Conservation (phyloP, 1,140 invertebrate species). For the Paraescarpia echinospica region DNA sequence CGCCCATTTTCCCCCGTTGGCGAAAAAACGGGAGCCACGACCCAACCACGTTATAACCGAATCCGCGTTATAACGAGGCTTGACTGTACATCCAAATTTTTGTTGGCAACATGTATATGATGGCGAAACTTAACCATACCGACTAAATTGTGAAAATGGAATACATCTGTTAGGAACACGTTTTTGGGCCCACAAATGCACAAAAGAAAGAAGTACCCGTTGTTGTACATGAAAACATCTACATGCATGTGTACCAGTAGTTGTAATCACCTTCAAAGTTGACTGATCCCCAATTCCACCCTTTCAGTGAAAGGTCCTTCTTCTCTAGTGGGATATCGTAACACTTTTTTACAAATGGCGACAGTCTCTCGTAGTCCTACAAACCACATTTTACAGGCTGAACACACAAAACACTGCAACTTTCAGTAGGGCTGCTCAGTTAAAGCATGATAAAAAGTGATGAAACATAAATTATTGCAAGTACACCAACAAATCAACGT, state of each 20-base stretch:
- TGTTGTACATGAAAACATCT: neutral
- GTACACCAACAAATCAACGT: no score
- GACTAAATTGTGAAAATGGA: no score
- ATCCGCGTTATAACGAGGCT: no score
- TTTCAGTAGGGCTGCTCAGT: neutral
- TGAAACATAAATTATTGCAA: no score
- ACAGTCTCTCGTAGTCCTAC: slow-evolving; percentile 74
- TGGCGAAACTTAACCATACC: no score
- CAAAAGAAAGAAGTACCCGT: neutral
- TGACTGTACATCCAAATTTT: no score
- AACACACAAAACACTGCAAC: neutral
- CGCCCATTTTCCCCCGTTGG: no score
- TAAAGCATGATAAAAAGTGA: neutral
- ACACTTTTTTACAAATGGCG: slow-evolving; percentile 69
- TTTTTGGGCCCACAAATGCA: neutral
- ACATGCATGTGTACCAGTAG: neutral
- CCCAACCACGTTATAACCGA: no score
- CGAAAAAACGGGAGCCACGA: no score
- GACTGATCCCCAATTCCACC: slow-evolving; percentile 98
- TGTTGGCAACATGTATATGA: no score
- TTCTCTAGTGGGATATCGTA: slow-evolving; percentile 65
- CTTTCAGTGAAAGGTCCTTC: slow-evolving; percentile 91
- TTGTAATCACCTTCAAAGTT: slow-evolving; percentile 78
- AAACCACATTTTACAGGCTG: neutral
- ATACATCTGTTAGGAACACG: no score